Conservation (phyloP, 1,140 invertebrate species). For the Aphis craccivora region DNA sequence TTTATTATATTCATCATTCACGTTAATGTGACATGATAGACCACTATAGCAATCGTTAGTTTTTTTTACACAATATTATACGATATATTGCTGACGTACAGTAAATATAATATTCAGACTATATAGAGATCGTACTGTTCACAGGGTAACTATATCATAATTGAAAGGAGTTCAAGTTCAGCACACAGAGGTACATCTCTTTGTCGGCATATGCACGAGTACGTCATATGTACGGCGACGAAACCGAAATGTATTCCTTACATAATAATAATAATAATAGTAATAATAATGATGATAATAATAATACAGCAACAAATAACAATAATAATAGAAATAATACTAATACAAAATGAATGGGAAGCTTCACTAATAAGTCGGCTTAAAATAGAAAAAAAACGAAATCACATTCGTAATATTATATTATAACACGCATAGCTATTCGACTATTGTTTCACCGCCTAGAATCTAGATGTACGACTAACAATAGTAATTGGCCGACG, state of each 20-base stretch:
- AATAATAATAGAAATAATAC: conserved; percentile 33
- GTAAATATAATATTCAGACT: background rate
- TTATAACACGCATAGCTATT: background rate
- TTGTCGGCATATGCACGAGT: background rate
- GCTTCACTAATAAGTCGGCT: conserved; percentile 29
- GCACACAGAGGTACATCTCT: background rate
- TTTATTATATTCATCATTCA: background rate
- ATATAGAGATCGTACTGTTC: background rate
- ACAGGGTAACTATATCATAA: background rate
- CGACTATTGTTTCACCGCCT: conserved; percentile 30
- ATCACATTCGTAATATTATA: conserved; percentile 4
- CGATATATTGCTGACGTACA: background rate
- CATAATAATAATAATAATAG: conserved; percentile 24
- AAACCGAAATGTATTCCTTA: conserved; percentile 23
- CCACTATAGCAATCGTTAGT: background rate
- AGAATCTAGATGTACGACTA: background rate
- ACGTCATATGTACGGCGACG: background rate
- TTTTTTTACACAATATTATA: conserved; percentile 15
- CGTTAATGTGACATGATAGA: background rate
- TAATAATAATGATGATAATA: conserved; percentile 10
- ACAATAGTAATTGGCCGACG: conserved; percentile 49
- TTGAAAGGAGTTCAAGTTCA: conserved; percentile 31
- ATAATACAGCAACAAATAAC: background rate
- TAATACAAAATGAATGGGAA: conserved; percentile 20
- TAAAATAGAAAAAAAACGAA: conserved; percentile 33